Percentiles rank a stretch among this genome's conserved stretches.
Conservation (phyloP, 2,797 vertebrate species). For the Melopsittacus undulatus region DNA sequence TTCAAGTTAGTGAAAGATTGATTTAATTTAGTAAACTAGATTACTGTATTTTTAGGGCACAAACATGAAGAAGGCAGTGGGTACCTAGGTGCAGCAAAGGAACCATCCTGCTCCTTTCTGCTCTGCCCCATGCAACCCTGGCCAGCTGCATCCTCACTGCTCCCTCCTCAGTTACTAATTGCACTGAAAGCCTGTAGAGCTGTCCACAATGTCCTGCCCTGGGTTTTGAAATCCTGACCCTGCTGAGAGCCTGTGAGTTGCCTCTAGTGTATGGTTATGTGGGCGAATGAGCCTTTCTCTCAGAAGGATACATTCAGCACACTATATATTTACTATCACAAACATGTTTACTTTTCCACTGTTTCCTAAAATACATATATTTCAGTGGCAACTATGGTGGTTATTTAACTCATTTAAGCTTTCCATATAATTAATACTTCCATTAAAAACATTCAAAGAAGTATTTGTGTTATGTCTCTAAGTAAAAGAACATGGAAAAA, state of each 20-base stretch:
- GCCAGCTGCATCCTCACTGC: neutral
- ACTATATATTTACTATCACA: neutral
- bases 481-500: neutral
- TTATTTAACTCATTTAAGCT: slow-evolving; percentile 28
- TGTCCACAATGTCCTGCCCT: neutral
- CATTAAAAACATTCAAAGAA: neutral
- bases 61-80: neutral
- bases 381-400: neutral
- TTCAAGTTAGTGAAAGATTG: neutral
- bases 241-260: neutral
- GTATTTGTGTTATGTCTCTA: neutral
- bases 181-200: neutral
- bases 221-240: neutral
- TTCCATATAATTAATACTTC: slow-evolving; percentile 15
- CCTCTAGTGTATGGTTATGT: neutral
- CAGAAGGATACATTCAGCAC: neutral
- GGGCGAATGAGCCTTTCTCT: neutral
- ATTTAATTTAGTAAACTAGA: neutral
- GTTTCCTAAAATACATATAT: neutral
- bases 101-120: fast-evolving
- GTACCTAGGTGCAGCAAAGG: neutral
- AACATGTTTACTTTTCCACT: slow-evolving; percentile 34
- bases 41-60: neutral
- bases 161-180: fast-evolving
- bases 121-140: fast-evolving